Evolutionary conservation across 2,888 invertebrate genomes (phyloP).

Genomic region (Girardia tigrina): DNA sequence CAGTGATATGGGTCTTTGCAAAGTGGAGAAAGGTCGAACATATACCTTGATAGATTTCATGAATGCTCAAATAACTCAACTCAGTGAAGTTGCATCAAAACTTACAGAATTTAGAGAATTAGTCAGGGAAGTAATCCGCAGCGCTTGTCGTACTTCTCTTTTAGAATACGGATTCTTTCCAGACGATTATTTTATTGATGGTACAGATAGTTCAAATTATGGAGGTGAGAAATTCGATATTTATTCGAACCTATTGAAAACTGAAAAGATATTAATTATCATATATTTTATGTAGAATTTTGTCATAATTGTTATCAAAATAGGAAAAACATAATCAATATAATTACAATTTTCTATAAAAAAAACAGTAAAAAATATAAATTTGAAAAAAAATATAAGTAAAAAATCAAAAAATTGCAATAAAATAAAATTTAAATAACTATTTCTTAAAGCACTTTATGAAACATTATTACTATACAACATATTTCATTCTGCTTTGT

Average conservation of each 20-base stretch:
- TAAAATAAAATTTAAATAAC: no score
- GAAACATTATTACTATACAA: no score
- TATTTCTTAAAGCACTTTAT: no score
- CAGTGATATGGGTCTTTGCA: conserved; percentile 51
- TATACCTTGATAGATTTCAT: conserved; percentile 48
- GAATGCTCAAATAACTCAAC: conserved; percentile 48
- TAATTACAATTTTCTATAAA: background rate
- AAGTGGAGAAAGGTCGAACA: conserved; percentile 49
- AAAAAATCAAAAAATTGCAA: no score
- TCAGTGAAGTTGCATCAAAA: conserved; percentile 48
- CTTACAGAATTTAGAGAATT: conserved; percentile 50
- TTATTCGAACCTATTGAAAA: background rate
- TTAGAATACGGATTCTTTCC: conserved; percentile 64
- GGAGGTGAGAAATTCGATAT: conserved; percentile 16
- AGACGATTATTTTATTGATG: conserved; percentile 57
- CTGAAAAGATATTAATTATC: background rate
- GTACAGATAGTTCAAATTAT: conserved; percentile 32
- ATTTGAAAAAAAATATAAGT: no score
- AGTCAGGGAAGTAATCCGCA: conserved; percentile 56
- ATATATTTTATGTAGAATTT: background rate
- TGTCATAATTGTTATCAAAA: background rate
- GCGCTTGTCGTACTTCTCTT: conserved; percentile 65
- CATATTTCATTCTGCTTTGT: no score
- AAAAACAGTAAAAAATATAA: no score
- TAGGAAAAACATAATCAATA: background rate